Evolutionary conservation across 2,888 invertebrate genomes (phyloP).

Genomic region (Rhagium mordax): DNA sequence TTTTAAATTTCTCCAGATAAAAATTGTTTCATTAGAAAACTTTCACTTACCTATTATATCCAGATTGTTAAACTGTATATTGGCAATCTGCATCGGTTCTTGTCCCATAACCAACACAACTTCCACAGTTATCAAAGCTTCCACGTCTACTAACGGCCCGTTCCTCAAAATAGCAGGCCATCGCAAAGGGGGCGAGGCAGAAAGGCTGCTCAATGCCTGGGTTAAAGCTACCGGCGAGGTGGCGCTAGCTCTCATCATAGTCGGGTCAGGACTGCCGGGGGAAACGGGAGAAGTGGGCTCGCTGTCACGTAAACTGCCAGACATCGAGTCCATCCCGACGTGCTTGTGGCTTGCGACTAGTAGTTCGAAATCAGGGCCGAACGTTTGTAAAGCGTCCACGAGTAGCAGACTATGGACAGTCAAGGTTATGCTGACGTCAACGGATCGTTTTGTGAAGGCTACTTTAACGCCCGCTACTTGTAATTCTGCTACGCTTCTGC

Average conservation of each 20-base stretch:
- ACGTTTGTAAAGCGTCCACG: conserved; percentile 96
- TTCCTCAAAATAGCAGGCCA: conserved; percentile 51
- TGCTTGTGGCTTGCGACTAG: conserved; percentile 95
- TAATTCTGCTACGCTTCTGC: conserved; percentile 92
- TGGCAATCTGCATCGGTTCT: conserved; percentile 79
- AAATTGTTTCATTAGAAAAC: too few relatives aligned
- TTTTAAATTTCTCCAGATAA: too few relatives aligned
- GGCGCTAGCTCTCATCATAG: conserved; percentile 57
- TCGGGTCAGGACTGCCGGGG: conserved; percentile 81
- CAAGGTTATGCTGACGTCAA: conserved; percentile 84
- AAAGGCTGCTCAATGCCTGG: conserved; percentile 71
- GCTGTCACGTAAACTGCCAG: conserved; percentile 92
- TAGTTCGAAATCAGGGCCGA: conserved; percentile 95
- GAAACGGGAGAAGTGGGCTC: conserved; percentile 92
- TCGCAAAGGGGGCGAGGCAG: conserved; percentile 62
- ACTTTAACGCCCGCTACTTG: conserved; percentile 92
- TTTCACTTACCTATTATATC: conserved; percentile 92
- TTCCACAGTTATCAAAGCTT: conserved; percentile 87
- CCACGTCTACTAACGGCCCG: conserved; percentile 71
- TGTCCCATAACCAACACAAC: conserved; percentile 78
- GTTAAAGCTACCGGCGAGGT: conserved; percentile 74
- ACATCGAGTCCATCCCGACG: conserved; percentile 94
- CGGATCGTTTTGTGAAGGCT: conserved; percentile 81
- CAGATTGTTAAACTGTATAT: conserved; percentile 93
- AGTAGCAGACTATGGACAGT: conserved; percentile 93